Evolutionary conservation across 2,888 invertebrate species (phyloP).

Genomic region (Anagyrus pseudococci): DNA sequence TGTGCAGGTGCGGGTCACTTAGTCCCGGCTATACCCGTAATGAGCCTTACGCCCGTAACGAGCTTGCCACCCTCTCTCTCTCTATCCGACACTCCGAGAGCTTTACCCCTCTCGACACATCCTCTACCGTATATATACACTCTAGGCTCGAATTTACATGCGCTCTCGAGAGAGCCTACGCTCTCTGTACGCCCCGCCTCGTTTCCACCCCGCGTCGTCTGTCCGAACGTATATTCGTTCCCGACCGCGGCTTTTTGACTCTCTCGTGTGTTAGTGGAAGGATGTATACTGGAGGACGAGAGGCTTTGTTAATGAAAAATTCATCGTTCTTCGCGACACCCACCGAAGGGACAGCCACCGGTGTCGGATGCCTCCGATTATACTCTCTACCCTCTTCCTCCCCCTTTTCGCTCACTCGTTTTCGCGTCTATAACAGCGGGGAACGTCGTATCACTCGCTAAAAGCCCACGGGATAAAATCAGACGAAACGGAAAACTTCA

Average conservation of each 20-base stretch:
- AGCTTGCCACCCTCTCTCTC: background rate
- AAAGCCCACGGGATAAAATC: background rate
- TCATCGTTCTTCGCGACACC: too few relatives aligned
- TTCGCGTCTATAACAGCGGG: background rate
- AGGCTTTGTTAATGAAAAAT: background rate
- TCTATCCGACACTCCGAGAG: too few relatives aligned
- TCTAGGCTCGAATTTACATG: background rate
- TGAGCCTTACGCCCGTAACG: conserved; percentile 3
- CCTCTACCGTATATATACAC: background rate
- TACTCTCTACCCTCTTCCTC: too few relatives aligned
- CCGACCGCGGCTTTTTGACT: too few relatives aligned
- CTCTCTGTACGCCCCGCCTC: background rate
- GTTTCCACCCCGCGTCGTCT: too few relatives aligned
- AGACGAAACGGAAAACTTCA: background rate
- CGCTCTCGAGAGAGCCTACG: background rate
- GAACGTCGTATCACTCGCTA: too few relatives aligned
- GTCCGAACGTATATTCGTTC: too few relatives aligned
- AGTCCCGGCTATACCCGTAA: conserved; percentile 1
- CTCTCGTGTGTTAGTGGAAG: background rate
- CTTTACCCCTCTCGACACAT: too few relatives aligned
- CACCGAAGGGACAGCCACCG: too few relatives aligned
- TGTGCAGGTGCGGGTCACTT: conserved; percentile 53
- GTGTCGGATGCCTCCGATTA: too few relatives aligned
- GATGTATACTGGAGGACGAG: background rate
- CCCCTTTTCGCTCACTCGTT: background rate